Base-by-base conservation (phyloP, 53 echinoderm and acorn worm species). In the Stichopus horrens region DNA sequence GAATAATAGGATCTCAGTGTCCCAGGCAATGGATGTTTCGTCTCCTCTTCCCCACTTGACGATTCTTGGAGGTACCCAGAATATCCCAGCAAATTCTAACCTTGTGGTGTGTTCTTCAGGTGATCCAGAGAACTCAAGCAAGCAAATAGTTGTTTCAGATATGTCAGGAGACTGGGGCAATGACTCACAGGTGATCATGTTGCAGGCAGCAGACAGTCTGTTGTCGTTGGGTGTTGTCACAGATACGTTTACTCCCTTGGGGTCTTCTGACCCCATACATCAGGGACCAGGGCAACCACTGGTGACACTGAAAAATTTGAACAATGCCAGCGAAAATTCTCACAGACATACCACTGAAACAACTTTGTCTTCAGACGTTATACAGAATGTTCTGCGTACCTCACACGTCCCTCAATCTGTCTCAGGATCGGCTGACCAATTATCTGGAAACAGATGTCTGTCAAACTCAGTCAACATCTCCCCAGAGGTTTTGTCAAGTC, bases 201-300 rank as follows among this genome's bases (percentile, higher is more conserved):
- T 81, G 21, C 81, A 81, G 57, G 81, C 81, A 56, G 81, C 81
- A 18, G 81, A 81, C 57, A 58, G 81, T 6, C 57, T 81, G 22
- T 57, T 81, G 2, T 81, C 81, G 8, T 23, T 81, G 81, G 81
- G 81, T 57, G 58, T 9, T 4, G 57, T 21, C 21, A 19, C 55
- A 14, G 13, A 56, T 81, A 18, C 81, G 3, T 1, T 52, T 9
- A 56, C 56, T 20, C 14, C 3, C 57, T 6, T 13, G 0, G 68
- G n/a, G 19, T 16, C 19, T 16, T 19, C 16, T 5, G 19, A 68
- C 19, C 7, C 71, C 18, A 18, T 16, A n/a, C 71, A 71, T 18
- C 56, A 22, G 6, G 55, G 55, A n/a, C 18, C 14, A 19, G 81
- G 57, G 5, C 57, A 56, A 21, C 19, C 81, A 14, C 19, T 56